Base-by-base conservation (phyloP, 2,797 vertebrate genomes). In the Anabas testudineus region DNA sequence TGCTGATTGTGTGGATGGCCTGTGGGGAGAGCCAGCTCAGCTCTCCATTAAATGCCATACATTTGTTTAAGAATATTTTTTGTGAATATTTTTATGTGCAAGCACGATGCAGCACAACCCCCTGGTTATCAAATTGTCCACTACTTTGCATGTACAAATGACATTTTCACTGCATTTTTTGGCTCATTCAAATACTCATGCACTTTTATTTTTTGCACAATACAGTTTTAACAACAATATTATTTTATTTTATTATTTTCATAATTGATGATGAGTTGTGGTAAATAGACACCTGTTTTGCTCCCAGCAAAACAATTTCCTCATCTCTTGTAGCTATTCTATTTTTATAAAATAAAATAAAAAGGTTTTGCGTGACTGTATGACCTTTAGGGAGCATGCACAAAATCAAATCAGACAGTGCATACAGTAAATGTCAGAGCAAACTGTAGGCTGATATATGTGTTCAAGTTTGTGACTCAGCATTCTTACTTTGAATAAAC, bases 1-100 rank as follows among this genome's bases (percentile, higher is more conserved):
- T 61, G 80, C 81, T 87, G 87, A 88, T 89, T 87, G 86, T 32
- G 52, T 67, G 72, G 55, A 82, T 60, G 21, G 63, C 82, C 81
- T 84, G 56, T 49, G 32, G 81, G 63, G 42, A 84, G 26, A 82
- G 30, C 26, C 43, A 24, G 56, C 68, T 71, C 62, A 70, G 61
- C 69, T 65, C 54, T 72, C 74, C 70, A 67, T 75, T 80, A 78
- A 87, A 85, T 53, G 71, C 74, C 75, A 84, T 47, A 42, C 55
- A 72, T 71, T 82, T 86, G 57, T 90, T 86, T 79, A n/a, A n/a
- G n/a, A n/a, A n/a, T n/a, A n/a, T n/a, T n/a, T n/a, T n/a, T n/a
- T 69, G 64, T 59, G 57, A 81, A 74, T 59, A 61, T 74, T 81
- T 74, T 81, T 54, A 66, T 65, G 64, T 62, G 68, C 36, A 18